Evolutionary conservation across 2,888 invertebrate genomes (phyloP).

Genomic region (Parnassius apollo): DNA sequence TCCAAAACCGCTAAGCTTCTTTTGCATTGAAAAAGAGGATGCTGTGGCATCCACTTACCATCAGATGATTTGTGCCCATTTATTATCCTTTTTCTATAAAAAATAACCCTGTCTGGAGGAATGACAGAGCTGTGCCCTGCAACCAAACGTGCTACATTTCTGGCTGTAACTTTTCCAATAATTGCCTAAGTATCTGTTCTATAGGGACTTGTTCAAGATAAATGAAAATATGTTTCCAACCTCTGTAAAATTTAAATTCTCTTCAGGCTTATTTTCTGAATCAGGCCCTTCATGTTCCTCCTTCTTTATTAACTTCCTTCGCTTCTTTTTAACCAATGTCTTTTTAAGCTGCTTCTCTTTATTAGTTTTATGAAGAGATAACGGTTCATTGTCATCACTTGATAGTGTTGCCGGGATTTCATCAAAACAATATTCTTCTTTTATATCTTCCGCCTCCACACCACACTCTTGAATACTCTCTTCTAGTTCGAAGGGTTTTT

Average conservation of each 20-base stretch:
- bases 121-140: too few relatives aligned
- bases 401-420: constrained; percentile 35
- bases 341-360: constrained; percentile 44
- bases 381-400: constrained; percentile 61
- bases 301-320: constrained; percentile 35
- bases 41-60: too few relatives aligned
- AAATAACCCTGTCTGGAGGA: too few relatives aligned
- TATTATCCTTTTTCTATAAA: too few relatives aligned
- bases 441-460: constrained; percentile 40
- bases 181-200: too few relatives aligned
- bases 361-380: constrained; percentile 50
- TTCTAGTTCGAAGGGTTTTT: constrained; percentile 35
- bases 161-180: too few relatives aligned
- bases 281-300: constrained; percentile 27
- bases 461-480: constrained; percentile 24
- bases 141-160: too few relatives aligned
- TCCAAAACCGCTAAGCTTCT: too few relatives aligned
- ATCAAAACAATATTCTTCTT: constrained; percentile 47
- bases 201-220: too few relatives aligned
- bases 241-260: constrained; percentile 8
- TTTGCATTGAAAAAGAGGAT: too few relatives aligned
- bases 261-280: constrained; percentile 4
- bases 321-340: constrained; percentile 39
- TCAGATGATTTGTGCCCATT: too few relatives aligned
- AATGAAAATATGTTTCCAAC: constrained; percentile 1